Percentiles rank a stretch among this genome's conserved stretches.
Conservation (phyloP, 2,797 vertebrate species). For the Enteromius afrohamiltoni region DNA sequence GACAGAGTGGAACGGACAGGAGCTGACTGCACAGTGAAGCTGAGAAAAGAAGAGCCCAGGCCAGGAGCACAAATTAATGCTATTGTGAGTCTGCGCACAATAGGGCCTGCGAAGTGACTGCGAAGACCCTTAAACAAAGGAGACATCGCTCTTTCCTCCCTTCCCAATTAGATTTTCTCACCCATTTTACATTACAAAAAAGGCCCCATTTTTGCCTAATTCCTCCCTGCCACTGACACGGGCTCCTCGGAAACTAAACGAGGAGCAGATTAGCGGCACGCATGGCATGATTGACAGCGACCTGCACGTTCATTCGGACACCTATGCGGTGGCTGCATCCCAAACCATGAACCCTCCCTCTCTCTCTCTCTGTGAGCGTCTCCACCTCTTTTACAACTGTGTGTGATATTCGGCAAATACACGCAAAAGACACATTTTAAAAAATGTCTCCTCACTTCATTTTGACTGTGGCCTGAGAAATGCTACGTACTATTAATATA, state of each 20-base stretch:
- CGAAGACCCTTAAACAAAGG: slow-evolving; percentile 83
- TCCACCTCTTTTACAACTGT: slow-evolving; percentile 70
- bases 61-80: slow-evolving; percentile 84
- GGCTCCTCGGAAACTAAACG: slow-evolving; percentile 70
- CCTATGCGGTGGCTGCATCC: slow-evolving; percentile 71
- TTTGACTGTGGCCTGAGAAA: slow-evolving; percentile 37
- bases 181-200: slow-evolving; percentile 82
- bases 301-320: slow-evolving; percentile 74
- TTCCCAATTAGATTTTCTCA: slow-evolving; percentile 81
- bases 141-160: slow-evolving; percentile 72
- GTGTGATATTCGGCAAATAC: slow-evolving; percentile 74
- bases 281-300: slow-evolving; percentile 71
- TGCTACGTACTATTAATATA: slow-evolving; percentile 37
- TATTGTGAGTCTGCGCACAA: slow-evolving; percentile 85
- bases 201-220: slow-evolving; percentile 72
- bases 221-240: slow-evolving; percentile 67
- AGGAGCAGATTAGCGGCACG: slow-evolving; percentile 64
- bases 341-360: slow-evolving; percentile 53
- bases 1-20: slow-evolving; percentile 87
- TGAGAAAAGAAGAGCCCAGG: slow-evolving; percentile 77
- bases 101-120: slow-evolving; percentile 84
- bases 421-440: slow-evolving; percentile 69
- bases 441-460: slow-evolving; percentile 47
- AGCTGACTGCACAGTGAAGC: slow-evolving; percentile 77
- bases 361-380: slow-evolving; percentile 46